Percentiles rank a stretch among this genome's conserved stretches.
Conservation (phyloP, 2,888 invertebrate genomes). For the Petrophora chlorosata region DNA sequence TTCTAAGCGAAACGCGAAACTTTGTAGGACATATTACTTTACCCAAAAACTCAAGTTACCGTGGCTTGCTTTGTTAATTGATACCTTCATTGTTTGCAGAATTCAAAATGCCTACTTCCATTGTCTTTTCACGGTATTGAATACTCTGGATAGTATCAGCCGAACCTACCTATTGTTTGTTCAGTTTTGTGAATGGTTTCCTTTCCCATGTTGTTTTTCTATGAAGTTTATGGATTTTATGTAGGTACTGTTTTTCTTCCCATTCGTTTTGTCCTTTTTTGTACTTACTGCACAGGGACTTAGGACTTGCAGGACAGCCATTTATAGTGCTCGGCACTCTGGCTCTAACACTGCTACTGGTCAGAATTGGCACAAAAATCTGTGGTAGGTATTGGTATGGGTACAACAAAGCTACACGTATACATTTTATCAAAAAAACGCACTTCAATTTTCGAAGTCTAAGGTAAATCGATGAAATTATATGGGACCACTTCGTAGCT, state of each 20-base stretch:
- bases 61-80: constrained; percentile 27
- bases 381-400: too few relatives aligned
- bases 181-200: constrained; percentile 8
- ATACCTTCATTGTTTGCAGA: constrained; percentile 20
- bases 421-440: too few relatives aligned
- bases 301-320: too few relatives aligned
- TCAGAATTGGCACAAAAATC: too few relatives aligned
- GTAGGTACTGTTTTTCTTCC: background rate
- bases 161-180: constrained; percentile 13
- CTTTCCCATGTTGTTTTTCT: background rate
- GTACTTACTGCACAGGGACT: too few relatives aligned
- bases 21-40: constrained; percentile 20
- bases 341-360: too few relatives aligned
- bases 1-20: constrained; percentile 30
- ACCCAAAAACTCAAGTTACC: constrained; percentile 35
- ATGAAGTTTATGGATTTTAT: background rate
- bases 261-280: background rate
- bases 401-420: too few relatives aligned
- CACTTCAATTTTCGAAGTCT: too few relatives aligned
- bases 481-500: too few relatives aligned
- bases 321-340: too few relatives aligned
- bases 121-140: constrained; percentile 27
- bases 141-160: constrained; percentile 9
- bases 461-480: too few relatives aligned
- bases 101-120: constrained; percentile 17